Conservation (phyloP, 1,140 invertebrate genomes). For the Drusus annulatus region DNA sequence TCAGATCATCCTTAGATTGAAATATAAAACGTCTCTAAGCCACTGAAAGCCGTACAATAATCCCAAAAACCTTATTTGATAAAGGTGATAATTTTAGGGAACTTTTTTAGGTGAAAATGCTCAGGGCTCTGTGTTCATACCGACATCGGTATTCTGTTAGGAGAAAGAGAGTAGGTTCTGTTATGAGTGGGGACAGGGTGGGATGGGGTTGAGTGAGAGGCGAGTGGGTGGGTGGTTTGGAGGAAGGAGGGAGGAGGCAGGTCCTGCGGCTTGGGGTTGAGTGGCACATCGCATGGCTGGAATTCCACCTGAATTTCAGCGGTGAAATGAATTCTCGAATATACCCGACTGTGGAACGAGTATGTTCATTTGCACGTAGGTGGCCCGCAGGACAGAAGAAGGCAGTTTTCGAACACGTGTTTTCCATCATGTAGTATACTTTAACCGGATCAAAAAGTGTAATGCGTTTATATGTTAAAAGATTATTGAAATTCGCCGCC, state of each 20-base stretch:
- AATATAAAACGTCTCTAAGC: background rate
- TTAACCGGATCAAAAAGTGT: too few species aligned
- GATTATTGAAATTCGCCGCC: too few species aligned
- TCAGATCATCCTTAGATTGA: too few species aligned
- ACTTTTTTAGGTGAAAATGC: conserved; percentile 1
- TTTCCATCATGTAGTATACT: too few species aligned
- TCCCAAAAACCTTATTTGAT: background rate
- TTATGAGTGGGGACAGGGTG: too few species aligned
- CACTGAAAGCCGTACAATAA: background rate
- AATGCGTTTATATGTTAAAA: too few species aligned
- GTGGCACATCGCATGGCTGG: conserved; percentile 7
- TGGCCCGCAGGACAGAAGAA: too few species aligned
- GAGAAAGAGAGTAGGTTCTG: too few species aligned
- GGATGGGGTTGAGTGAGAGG: background rate
- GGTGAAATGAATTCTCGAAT: conserved; percentile 16
- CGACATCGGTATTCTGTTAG: too few species aligned
- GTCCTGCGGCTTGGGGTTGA: too few species aligned
- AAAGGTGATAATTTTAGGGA: conserved; percentile 7
- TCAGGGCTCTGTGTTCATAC: background rate
- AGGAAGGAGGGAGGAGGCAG: background rate
- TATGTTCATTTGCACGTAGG: too few species aligned
- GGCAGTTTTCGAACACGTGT: too few species aligned
- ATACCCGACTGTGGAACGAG: background rate
- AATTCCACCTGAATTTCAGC: conserved; percentile 10
- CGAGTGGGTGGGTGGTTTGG: background rate